Evolutionary conservation across 2,113 vertebrate genomes (phyloP).

Genomic region (Ornithorhynchus anatinus): DNA sequence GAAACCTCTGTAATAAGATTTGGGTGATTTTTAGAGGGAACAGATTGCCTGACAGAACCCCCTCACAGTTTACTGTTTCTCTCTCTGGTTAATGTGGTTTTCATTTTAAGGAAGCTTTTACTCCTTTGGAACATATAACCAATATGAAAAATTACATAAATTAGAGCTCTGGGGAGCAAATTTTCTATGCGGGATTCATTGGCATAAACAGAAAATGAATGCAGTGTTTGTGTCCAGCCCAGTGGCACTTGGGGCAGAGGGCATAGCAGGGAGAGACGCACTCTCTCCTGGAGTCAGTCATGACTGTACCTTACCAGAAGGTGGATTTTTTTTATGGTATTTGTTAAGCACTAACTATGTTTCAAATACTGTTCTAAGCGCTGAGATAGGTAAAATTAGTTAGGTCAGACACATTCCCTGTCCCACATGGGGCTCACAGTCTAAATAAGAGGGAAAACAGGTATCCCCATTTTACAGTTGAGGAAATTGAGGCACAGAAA

Average conservation of each 20-base stretch:
- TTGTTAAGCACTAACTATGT: too few relatives aligned
- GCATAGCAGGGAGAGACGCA: too few relatives aligned
- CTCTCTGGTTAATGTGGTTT: constrained; percentile 8
- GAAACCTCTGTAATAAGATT: constrained; percentile 26
- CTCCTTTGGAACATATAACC: constrained; percentile 21
- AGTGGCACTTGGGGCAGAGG: not conserved
- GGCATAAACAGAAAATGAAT: constrained; percentile 32
- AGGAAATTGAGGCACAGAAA: too few relatives aligned
- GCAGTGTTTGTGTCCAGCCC: constrained; percentile 25
- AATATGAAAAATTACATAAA: constrained; percentile 44
- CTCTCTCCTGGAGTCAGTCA: too few relatives aligned
- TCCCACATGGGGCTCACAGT: too few relatives aligned
- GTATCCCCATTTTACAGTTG: too few relatives aligned
- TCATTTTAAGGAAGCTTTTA: constrained; percentile 11
- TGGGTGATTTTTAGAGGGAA: constrained; percentile 36
- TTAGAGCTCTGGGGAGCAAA: constrained; percentile 31
- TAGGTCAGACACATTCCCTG: too few relatives aligned
- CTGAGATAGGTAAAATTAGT: too few relatives aligned
- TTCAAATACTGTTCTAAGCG: too few relatives aligned
- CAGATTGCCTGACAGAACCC: not conserved
- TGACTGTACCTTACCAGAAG: too few relatives aligned
- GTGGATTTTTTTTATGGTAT: too few relatives aligned
- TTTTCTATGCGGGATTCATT: constrained; percentile 15
- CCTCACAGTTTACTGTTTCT: not conserved
- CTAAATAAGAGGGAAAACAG: too few relatives aligned